Base-by-base conservation (phyloP, 2,113 vertebrate species). In the Corynorhinus townsendii region DNA sequence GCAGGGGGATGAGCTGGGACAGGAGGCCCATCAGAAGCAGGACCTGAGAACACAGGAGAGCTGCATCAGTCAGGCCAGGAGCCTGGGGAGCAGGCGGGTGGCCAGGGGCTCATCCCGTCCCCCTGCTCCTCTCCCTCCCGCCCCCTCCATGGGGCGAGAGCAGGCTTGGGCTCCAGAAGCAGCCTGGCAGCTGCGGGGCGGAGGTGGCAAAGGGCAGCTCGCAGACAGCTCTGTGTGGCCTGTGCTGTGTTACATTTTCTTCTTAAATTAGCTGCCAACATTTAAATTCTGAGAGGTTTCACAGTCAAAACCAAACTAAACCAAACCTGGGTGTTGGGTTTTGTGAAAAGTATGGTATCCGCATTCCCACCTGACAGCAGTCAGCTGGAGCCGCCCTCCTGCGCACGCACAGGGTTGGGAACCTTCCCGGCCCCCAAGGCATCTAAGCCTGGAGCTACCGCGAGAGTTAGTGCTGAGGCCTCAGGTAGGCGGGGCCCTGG, bases 261-360 rank as follows among this genome's bases (percentile, higher is more conserved):
- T 84, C 82, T 87, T 35, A 22, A 90, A 73, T 76, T 64, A 52
- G 73, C 68, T 86, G 43, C 68, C 66, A 69, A 49, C 62, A 49
- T 66, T 69, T 86, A 92, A 91, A 76, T 47, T 62, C 40, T 66
- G 75, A 73, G 20, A 73, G 52, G 38, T 40, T 90, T 72, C 47
- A 66, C 62, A 33, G 62, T 72, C 33, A 82, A 92, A 86, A 75
- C 19, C 40, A 95, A 86, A 75, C 20, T 45, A 24, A 77, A 83
- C 35, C 38, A 54, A 76, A 82, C 43, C 89, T 89, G 59, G 59
- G 35, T 35, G 56, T 11, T 26, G 71, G 43, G 4, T 82, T 91
- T 45, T 89, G 28, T 85, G 56, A 38, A 79, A 89, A 81, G 10
- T 33, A 17, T 38, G 47, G 38, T 11, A 22, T 73, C 69, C 1